phyloP scores from a whole-genome alignment of 2,797 vertebrate genomes.

The Karalla daura region DNA sequence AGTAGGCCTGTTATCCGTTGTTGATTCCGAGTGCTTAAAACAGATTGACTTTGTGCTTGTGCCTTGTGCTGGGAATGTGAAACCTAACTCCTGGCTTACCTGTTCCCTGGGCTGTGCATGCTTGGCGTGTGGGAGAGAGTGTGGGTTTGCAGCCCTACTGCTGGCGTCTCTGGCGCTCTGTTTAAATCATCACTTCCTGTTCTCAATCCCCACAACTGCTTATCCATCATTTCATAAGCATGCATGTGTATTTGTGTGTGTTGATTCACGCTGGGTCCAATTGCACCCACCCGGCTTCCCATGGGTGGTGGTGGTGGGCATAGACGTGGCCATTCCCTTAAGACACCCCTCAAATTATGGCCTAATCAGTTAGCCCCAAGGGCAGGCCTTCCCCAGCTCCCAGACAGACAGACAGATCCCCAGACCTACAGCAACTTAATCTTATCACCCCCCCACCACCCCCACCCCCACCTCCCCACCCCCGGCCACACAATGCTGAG shows the following conservation, averaged over 20 bases:
- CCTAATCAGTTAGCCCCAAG: slow-evolving; percentile 82
- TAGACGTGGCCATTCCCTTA: slow-evolving; percentile 59
- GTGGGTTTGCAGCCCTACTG: slow-evolving; percentile 41
- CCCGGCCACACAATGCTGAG: slow-evolving; percentile 58
- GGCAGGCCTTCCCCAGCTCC: slow-evolving; percentile 56
- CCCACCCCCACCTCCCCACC: too few species aligned
- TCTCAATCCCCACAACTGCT: slow-evolving; percentile 77
- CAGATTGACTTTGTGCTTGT: slow-evolving; percentile 15
- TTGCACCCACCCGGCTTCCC: slow-evolving; percentile 77
- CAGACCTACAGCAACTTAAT: slow-evolving; percentile 69
- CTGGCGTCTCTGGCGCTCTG: slow-evolving; percentile 73
- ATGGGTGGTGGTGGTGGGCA: slow-evolving; percentile 54
- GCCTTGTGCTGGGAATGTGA: slow-evolving; percentile 21
- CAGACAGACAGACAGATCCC: slow-evolving; percentile 66
- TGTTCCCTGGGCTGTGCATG: slow-evolving; percentile 28
- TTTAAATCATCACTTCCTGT: slow-evolving; percentile 84
- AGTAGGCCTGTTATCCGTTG: slow-evolving; percentile 4
- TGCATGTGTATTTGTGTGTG: slow-evolving; percentile 31
- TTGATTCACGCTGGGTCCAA: slow-evolving; percentile 53
- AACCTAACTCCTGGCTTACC: slow-evolving; percentile 48
- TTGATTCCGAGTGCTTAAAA: slow-evolving; percentile 30
- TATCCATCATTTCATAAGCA: slow-evolving; percentile 78
- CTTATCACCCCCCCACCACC: slow-evolving; percentile 35
- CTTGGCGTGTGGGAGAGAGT: slow-evolving; percentile 11
- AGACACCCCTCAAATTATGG: slow-evolving; percentile 79